phyloP scores from a whole-genome alignment of 2,797 vertebrate species.

The Pseudochromis fuscus region DNA sequence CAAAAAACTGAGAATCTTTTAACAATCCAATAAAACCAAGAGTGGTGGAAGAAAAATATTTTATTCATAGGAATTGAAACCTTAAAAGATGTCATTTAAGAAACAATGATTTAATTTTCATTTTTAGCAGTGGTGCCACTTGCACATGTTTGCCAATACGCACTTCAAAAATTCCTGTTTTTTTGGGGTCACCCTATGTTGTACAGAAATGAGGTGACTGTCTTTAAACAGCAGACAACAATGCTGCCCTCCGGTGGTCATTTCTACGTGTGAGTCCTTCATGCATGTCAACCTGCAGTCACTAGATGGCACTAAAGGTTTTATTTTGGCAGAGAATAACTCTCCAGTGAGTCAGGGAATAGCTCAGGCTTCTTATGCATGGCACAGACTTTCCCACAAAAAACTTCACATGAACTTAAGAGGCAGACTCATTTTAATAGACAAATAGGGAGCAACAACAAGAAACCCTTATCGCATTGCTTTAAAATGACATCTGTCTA shows the following conservation, averaged over 20 bases:
- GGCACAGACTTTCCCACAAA: background rate
- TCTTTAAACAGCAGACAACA: background rate
- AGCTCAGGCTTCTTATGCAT: background rate
- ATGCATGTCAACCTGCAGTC: background rate
- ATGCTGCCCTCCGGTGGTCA: slow-evolving; percentile 29
- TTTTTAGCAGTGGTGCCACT: too few species aligned
- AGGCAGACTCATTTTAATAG: background rate
- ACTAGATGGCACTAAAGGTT: slow-evolving; percentile 66
- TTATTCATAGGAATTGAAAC: too few species aligned
- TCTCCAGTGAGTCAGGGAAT: background rate
- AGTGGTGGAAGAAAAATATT: too few species aligned
- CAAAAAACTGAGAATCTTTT: too few species aligned
- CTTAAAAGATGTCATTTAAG: too few species aligned
- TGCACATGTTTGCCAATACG: too few species aligned
- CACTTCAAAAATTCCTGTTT: too few species aligned
- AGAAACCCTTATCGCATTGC: too few species aligned
- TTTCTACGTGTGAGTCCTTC: fast-evolving
- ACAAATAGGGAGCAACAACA: background rate
- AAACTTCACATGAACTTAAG: background rate
- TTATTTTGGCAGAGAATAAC: slow-evolving; percentile 14
- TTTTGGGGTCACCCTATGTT: too few species aligned
- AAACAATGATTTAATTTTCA: too few species aligned
- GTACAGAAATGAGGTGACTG: too few species aligned
- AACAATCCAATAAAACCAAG: too few species aligned
- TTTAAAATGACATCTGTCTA: background rate